phyloP scores from a whole-genome alignment of 2,888 invertebrate species.

The Pseudanteris insignis region DNA sequence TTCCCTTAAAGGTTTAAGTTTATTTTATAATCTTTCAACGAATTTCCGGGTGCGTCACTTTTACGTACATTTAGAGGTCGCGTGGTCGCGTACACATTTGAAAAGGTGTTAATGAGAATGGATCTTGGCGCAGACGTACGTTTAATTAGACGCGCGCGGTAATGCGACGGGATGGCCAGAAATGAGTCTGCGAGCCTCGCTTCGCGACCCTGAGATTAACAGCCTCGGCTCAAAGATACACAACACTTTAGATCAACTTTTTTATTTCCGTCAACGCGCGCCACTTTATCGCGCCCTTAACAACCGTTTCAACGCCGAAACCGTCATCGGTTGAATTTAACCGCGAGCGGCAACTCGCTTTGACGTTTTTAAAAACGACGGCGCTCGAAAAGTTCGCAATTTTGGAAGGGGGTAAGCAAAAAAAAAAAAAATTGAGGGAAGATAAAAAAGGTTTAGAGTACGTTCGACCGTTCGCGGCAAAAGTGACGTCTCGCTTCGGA shows the following conservation, averaged over 20 bases:
- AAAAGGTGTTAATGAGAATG: no score
- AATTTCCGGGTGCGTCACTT: no score
- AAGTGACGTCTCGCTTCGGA: constrained; percentile 26
- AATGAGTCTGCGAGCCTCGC: constrained; percentile 8
- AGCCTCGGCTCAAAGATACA: constrained; percentile 11
- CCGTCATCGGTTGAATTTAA: constrained; percentile 17
- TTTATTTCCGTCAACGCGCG: background rate
- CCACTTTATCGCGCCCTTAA: background rate
- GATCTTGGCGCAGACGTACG: no score
- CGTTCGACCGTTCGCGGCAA: constrained; percentile 11
- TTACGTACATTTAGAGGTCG: no score
- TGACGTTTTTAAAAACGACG: background rate
- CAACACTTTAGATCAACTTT: constrained; percentile 8
- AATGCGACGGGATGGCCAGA: constrained; percentile 2
- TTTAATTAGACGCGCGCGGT: constrained; percentile 13
- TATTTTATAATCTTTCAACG: no score
- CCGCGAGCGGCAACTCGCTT: background rate
- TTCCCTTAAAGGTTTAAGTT: no score
- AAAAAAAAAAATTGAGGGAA: constrained; percentile 2
- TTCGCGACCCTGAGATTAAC: constrained; percentile 10
- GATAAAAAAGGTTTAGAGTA: background rate
- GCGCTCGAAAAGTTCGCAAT: no score
- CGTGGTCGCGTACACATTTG: no score
- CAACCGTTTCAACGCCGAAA: background rate
- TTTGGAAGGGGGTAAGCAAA: background rate